Conservation (phyloP, 2,113 vertebrate species). For the Ailurus styani region DNA sequence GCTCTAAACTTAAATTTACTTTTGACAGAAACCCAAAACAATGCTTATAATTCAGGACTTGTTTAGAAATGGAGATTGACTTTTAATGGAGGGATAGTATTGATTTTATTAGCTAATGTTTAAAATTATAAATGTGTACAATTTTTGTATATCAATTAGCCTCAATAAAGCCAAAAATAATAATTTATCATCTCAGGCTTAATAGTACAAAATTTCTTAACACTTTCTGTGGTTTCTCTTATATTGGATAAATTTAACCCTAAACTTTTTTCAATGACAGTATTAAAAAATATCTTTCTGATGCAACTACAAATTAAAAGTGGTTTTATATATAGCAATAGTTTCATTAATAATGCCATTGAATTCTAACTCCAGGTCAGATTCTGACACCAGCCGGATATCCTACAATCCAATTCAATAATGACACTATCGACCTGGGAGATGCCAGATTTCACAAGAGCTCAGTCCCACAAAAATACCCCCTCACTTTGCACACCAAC, state of each 20-base stretch:
- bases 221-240: conserved; percentile 18
- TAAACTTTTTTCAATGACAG: conserved; percentile 44
- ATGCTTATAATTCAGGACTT: neutral
- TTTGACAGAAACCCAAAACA: conserved; percentile 28
- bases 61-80: conserved; percentile 54
- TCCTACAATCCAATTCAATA: neutral
- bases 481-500: neutral
- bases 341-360: conserved; percentile 48
- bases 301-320: conserved; percentile 51
- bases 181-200: neutral
- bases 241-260: conserved; percentile 48
- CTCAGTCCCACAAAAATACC: neutral
- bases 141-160: neutral
- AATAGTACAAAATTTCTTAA: conserved; percentile 17
- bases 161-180: neutral
- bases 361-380: neutral
- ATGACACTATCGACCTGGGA: neutral
- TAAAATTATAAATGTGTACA: conserved; percentile 45
- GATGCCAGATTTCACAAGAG: neutral
- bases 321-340: conserved; percentile 44
- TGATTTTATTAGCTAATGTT: conserved; percentile 43
- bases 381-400: neutral
- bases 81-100: neutral
- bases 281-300: neutral
- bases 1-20: neutral